Evolutionary conservation across 1,140 invertebrate species (phyloP), one percentile per base, ranked within the genome.

Genomic region (Lucilia sericata): DNA sequence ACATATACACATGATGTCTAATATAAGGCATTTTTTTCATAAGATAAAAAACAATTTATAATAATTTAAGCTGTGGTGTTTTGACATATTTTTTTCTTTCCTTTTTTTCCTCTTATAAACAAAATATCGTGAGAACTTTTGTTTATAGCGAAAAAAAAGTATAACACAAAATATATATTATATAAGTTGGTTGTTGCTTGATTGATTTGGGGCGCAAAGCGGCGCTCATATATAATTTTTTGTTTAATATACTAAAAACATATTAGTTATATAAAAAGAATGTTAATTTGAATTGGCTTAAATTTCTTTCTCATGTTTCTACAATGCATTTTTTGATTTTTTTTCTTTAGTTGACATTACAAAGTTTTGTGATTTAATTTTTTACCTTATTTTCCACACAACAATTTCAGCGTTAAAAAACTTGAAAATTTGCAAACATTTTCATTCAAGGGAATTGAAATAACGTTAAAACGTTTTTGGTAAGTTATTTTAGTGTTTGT

Each of bases 381-480:
- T 84, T 86, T 90, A 90, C 89, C 89, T 90, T 87, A 90, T 90
- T 90, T 90, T 90, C 89, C 89, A 90, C 89, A 91, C 89, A 90
- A 88, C 89, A 90, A 88, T 87, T 87, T 88, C 88, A 90, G 87
- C 89, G 88, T 86, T 85, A 4, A 80, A 49, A 17, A 49, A 30
- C 25, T 74, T 21, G 13, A 2, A 42, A 10, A 25, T 65, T 84
- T 80, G 25, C 25, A 30, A 30, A 30, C 25, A 30, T 30, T 30
- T 30, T 30, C 25, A 30, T 30, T 84, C 51, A 55, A 55, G 51
- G 51, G 51, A 55, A 78, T 75, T 60, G 30, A 30, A 51, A 76
- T 34, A 25, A 75, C 65, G 70, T 74, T 47, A 60, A 83, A 83
- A 83, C 70, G 82, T 60, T 83, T 74, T 83, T 19, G 70, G 47